Evolutionary conservation across 2,113 vertebrate genomes (phyloP).

Genomic region (Callionymus lyra): DNA sequence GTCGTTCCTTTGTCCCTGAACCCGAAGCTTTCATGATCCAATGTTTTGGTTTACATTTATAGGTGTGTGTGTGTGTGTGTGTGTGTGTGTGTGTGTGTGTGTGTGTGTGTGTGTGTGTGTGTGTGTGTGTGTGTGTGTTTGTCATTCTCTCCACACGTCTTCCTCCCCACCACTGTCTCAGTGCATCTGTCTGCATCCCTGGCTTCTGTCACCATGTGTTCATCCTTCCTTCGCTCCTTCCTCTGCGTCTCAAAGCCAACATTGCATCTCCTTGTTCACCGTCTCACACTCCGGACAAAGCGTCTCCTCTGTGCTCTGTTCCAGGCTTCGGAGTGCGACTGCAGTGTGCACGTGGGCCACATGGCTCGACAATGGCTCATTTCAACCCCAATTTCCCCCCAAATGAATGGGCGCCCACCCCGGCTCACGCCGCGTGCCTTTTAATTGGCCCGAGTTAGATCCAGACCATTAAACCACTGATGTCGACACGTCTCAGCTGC

Average conservation of each 20-base stretch:
- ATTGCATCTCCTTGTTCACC: slow-evolving; percentile 49
- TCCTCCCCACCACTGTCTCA: slow-evolving; percentile 35
- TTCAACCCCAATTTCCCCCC: slow-evolving; percentile 69
- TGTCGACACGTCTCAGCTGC: slow-evolving; percentile 54
- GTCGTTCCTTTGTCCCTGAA: too few relatives aligned
- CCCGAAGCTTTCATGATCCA: too few relatives aligned
- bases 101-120: slow-evolving; percentile 16
- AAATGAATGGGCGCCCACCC: slow-evolving; percentile 64
- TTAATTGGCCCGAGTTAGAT: slow-evolving; percentile 70
- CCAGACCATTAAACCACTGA: slow-evolving; percentile 70
- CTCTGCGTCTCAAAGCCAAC: slow-evolving; percentile 48
- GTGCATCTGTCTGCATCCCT: slow-evolving; percentile 40
- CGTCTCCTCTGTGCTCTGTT: slow-evolving; percentile 48
- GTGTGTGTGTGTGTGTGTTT: slow-evolving; percentile 21
- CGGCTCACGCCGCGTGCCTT: slow-evolving; percentile 49
- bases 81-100: slow-evolving; percentile 23
- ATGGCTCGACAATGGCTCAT: slow-evolving; percentile 65
- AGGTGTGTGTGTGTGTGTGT: too few relatives aligned
- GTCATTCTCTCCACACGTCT: slow-evolving; percentile 38
- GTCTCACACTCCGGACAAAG: slow-evolving; percentile 31
- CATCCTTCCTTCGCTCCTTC: slow-evolving; percentile 45
- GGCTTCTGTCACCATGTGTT: slow-evolving; percentile 13
- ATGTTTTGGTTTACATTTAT: too few relatives aligned
- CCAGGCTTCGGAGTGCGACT: slow-evolving; percentile 39
- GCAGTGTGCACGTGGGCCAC: slow-evolving; percentile 56